Base-by-base conservation (phyloP, 2,888 invertebrate species). In the Incurvaria masculella region DNA sequence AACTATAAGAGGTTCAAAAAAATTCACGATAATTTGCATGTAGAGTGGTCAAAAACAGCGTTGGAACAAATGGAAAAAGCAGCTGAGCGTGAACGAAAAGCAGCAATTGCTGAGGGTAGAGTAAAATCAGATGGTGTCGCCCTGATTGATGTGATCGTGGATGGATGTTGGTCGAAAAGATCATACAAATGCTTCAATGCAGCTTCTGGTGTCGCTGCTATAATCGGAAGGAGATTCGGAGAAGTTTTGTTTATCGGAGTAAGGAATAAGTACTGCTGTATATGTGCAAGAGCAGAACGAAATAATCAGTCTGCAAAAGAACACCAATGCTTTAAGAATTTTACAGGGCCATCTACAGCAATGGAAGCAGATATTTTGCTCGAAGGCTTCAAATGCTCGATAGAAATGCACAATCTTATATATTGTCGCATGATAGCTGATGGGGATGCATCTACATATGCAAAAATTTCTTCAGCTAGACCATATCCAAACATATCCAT, bases 201-300 rank as follows among this genome's bases (percentile, higher is more conserved):
- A 4, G 2, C 10, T 8, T 45, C 45, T 8, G 45, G 45, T 18
- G 39, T 39, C 4, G 39, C 45, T 33, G 48, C 40, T 49, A 57
- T 55, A 6, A 45, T 45, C 4, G 45, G 45, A 17, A 20, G 21
- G 42, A 46, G 18, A 23, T 19, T 40, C 50, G 53, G 51, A 54
- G 59, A 56, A 45, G 56, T 53, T 4, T 48, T 65, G 4, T 61
- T 56, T 51, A 27, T 63, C n/a, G 61, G 60, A 23, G 55, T 62
- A 4, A 50, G 57, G 19, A 62, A 63, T 47, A 61, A 61, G 53
- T 62, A 58, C 51, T 63, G 63, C 47, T 44, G 48, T 6, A 52
- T 60, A 17, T 63, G 63, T 49, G 56, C 57, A 33, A 18, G 33
- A 20, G 19, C 45, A 18, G 38, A 45, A 20, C 18, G 21, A 16